Conservation (phyloP, 2,888 invertebrate genomes). For the Callimorpha dominula region DNA sequence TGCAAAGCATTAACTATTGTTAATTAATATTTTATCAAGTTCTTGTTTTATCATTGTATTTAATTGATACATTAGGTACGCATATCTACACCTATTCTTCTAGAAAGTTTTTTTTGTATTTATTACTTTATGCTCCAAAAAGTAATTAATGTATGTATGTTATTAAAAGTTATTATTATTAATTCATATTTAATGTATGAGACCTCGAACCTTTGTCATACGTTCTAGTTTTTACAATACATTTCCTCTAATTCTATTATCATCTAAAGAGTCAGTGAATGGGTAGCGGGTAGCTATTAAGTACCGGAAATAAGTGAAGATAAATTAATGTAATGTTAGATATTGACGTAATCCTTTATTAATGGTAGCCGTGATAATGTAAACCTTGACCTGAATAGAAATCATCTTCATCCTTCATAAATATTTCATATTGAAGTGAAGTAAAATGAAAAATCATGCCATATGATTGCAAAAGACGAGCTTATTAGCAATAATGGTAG, state of each 20-base stretch:
- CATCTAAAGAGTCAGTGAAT: not conserved
- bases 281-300: not conserved
- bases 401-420: slow-evolving; percentile 25
- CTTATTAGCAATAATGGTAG: slow-evolving; percentile 82
- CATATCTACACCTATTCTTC: no score
- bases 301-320: slow-evolving; percentile 11
- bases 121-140: not conserved
- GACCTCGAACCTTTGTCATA: no score
- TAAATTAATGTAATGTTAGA: slow-evolving; percentile 11
- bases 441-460: slow-evolving; percentile 68
- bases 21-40: no score
- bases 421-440: slow-evolving; percentile 59
- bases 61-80: no score
- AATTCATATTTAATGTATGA: no score
- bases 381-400: slow-evolving; percentile 22
- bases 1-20: not conserved
- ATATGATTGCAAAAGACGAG: slow-evolving; percentile 76
- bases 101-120: no score
- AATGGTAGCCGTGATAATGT: not conserved
- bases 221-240: no score
- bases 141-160: no score
- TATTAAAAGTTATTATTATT: no score
- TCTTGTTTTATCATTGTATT: not conserved
- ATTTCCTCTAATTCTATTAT: not conserved
- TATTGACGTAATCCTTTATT: slow-evolving; percentile 7